Evolutionary conservation across 2,113 vertebrate genomes (phyloP).

Genomic region (Spermophilus dauricus): DNA sequence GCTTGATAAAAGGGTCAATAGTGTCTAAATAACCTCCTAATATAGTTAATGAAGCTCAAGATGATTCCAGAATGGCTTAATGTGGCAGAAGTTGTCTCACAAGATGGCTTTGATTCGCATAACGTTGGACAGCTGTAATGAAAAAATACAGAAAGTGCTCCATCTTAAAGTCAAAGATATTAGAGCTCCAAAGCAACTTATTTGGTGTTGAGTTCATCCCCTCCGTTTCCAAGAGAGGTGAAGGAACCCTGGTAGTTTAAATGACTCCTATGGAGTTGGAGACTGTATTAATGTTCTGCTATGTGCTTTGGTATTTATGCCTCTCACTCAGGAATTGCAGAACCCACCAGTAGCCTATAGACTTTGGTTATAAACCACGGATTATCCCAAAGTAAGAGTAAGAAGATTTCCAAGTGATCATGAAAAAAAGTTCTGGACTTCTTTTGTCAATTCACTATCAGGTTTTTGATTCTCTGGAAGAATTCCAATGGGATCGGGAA

Average conservation of each 20-base stretch:
- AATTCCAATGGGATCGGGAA: not conserved
- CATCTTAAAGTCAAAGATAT: not conserved
- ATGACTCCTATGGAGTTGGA: not conserved
- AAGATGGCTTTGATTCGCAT: conserved; percentile 28
- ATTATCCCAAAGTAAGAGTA: not conserved
- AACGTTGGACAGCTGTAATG: not conserved
- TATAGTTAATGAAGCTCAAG: conserved; percentile 41
- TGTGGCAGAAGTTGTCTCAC: not conserved
- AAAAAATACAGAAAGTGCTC: not conserved
- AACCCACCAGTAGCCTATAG: not conserved
- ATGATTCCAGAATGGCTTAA: conserved; percentile 7
- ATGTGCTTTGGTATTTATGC: not conserved
- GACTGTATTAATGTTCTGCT: not conserved
- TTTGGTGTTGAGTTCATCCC: not conserved
- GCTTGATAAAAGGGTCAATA: not conserved
- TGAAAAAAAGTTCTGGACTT: not conserved
- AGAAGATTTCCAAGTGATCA: not conserved
- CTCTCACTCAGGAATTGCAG: not conserved
- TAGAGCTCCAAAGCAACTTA: not conserved
- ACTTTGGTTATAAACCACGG: not conserved
- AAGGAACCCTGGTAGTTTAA: not conserved
- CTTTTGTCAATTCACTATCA: not conserved
- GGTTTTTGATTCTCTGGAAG: not conserved
- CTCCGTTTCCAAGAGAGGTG: not conserved
- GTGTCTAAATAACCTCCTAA: not conserved